Evolutionary conservation across 2,888 invertebrate genomes (phyloP).

Genomic region (Pollenia amentaria): DNA sequence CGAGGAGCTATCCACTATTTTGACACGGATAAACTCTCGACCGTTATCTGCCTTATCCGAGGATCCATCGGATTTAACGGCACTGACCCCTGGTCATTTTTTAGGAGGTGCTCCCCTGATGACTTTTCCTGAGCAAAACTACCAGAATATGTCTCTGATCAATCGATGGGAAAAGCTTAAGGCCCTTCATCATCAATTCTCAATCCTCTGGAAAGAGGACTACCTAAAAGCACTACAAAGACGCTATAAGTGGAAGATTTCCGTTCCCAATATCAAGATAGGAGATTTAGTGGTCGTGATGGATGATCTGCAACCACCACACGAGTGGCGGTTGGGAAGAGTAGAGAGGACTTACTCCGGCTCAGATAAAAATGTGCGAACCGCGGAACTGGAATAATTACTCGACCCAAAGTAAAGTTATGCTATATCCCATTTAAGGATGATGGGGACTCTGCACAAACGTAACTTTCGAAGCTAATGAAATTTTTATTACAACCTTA

Average conservation of each 20-base stretch:
- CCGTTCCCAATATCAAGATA: too few relatives aligned
- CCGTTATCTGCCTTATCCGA: neutral
- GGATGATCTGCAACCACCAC: neutral
- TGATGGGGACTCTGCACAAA: too few relatives aligned
- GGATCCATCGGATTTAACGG: neutral
- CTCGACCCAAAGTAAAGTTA: neutral
- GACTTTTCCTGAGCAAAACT: neutral
- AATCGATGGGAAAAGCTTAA: neutral
- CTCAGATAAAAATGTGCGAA: neutral
- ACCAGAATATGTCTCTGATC: neutral
- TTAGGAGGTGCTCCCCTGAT: neutral
- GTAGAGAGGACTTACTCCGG: neutral
- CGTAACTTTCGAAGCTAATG: too few relatives aligned
- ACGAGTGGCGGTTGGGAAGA: conserved; percentile 8
- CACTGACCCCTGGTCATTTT: neutral
- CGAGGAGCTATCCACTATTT: neutral
- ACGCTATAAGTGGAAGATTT: too few relatives aligned
- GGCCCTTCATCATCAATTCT: too few relatives aligned
- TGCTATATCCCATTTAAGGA: neutral
- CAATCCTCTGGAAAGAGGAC: too few relatives aligned
- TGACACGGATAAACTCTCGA: neutral
- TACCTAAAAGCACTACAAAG: too few relatives aligned
- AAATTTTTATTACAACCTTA: too few relatives aligned
- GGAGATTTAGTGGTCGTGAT: too few relatives aligned
- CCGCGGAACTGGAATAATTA: neutral